Evolutionary conservation across 1,140 invertebrate genomes (phyloP).

Genomic region (Pogonomyrmex californicus): DNA sequence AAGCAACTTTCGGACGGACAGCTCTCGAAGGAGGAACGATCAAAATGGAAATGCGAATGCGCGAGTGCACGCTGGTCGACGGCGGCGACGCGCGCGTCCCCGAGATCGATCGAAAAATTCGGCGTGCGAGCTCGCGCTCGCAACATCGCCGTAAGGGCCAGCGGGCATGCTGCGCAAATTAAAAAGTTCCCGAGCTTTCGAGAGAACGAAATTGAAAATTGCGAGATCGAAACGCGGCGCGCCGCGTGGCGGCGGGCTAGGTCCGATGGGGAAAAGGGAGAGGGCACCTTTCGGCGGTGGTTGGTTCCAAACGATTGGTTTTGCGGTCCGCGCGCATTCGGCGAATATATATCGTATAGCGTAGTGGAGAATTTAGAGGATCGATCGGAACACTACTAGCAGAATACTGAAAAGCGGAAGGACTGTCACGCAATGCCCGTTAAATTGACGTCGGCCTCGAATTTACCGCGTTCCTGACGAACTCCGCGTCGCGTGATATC

Average conservation of each 20-base stretch:
- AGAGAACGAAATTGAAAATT: background rate
- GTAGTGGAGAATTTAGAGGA: conserved; percentile 55
- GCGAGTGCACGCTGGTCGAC: background rate
- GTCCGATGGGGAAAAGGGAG: background rate
- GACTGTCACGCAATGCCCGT: conserved; percentile 21
- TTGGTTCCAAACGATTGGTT: conserved; percentile 16
- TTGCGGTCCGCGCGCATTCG: conserved; percentile 47
- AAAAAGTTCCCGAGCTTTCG: conserved; percentile 46
- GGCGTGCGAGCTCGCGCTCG: background rate
- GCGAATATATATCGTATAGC: conserved; percentile 2
- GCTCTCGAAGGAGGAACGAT: conserved; percentile 39
- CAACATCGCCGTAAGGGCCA: conserved; percentile 22
- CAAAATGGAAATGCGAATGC: conserved; percentile 53
- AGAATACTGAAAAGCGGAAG: conserved; percentile 51
- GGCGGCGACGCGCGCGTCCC: background rate
- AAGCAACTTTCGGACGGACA: background rate
- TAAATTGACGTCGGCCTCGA: conserved; percentile 54
- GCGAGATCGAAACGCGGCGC: conserved; percentile 14
- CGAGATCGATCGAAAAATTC: conserved; percentile 54
- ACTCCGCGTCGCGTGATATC: conserved; percentile 45
- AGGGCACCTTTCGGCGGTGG: conserved; percentile 12
- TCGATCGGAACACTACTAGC: conserved; percentile 4
- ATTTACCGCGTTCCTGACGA: conserved; percentile 37
- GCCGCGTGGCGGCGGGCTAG: background rate
- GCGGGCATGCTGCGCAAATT: conserved; percentile 46